Evolutionary conservation across 1,140 invertebrate genomes (phyloP).

Genomic region (Centruroides sculpturatus): DNA sequence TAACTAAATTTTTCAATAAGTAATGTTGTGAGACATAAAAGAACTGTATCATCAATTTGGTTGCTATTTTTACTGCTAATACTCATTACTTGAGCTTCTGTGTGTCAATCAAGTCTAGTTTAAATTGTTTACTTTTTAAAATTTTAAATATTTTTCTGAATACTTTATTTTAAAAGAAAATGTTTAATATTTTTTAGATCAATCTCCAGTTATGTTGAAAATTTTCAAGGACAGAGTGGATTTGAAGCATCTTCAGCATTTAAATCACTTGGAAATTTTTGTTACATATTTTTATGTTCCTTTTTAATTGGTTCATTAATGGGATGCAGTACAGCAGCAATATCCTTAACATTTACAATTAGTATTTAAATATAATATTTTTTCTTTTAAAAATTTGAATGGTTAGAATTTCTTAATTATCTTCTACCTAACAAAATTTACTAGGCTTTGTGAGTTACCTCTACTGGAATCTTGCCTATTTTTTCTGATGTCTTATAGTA

Average conservation of each 20-base stretch:
- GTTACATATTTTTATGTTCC: constrained; percentile 80
- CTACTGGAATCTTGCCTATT: constrained; percentile 91
- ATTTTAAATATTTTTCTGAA: no score
- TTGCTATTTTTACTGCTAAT: no score
- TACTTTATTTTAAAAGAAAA: no score
- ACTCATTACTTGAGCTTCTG: no score
- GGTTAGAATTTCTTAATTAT: no score
- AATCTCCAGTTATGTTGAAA: constrained; percentile 77
- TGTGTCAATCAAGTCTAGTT: no score
- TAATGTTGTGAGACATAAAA: no score
- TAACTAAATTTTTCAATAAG: no score
- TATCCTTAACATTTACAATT: constrained; percentile 41
- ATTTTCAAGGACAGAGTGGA: constrained; percentile 43
- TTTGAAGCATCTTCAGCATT: constrained; percentile 63
- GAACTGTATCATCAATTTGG: no score
- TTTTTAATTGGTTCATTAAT: constrained; percentile 78
- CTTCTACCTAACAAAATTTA: constrained; percentile 81
- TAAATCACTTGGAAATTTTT: constrained; percentile 74
- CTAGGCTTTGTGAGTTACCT: constrained; percentile 82
- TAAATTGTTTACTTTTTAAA: no score
- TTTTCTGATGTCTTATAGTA: constrained; percentile 94
- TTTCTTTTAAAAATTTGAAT: no score
- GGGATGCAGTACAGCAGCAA: constrained; percentile 81
- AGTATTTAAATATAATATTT: no score
- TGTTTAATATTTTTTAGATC: constrained; percentile 39